A percentile compares a stretch with the other conserved stretches of the same genome.
phyloP scores from a whole-genome alignment of 1,140 invertebrate genomes.

The Alviniconcha marisindica region DNA sequence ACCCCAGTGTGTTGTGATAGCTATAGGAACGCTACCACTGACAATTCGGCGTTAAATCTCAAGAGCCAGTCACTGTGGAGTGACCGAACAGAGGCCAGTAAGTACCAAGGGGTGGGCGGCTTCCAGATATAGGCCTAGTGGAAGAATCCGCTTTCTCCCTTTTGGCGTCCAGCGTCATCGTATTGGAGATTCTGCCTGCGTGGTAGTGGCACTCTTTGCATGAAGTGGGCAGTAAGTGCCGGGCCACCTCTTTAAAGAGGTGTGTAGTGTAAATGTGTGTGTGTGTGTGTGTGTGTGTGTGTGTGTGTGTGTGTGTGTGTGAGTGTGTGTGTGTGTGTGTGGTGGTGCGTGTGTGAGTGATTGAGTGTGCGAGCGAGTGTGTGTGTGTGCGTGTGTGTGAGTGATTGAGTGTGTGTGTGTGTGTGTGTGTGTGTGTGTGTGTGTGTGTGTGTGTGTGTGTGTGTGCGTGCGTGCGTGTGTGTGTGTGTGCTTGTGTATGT shows the following conservation, averaged over 20 bases:
- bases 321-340: background rate
- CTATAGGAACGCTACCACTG: no score
- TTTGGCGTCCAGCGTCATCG: no score
- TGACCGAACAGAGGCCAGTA: no score
- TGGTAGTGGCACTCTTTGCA: no score
- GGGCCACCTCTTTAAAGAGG: background rate
- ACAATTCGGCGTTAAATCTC: no score
- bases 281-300: slow-evolving; percentile 15
- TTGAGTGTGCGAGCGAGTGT: background rate
- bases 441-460: slow-evolving; percentile 6
- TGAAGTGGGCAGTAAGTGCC: no score
- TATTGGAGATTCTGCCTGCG: no score
- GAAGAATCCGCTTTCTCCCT: no score
- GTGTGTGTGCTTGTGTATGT: slow-evolving; percentile 4
- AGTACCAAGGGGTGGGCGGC: no score
- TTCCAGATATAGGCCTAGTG: no score
- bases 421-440: background rate
- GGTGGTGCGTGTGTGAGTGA: background rate
- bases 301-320: slow-evolving; percentile 21
- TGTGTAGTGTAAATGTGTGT: slow-evolving; percentile 2
- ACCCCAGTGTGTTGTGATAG: no score
- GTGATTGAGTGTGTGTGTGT: background rate
- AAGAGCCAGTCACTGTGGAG: no score
- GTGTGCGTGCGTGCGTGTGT: slow-evolving; percentile 5
- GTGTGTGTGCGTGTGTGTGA: background rate